Conservation (phyloP, 2,888 invertebrate genomes). For the Rhorus exstirpatorius region DNA sequence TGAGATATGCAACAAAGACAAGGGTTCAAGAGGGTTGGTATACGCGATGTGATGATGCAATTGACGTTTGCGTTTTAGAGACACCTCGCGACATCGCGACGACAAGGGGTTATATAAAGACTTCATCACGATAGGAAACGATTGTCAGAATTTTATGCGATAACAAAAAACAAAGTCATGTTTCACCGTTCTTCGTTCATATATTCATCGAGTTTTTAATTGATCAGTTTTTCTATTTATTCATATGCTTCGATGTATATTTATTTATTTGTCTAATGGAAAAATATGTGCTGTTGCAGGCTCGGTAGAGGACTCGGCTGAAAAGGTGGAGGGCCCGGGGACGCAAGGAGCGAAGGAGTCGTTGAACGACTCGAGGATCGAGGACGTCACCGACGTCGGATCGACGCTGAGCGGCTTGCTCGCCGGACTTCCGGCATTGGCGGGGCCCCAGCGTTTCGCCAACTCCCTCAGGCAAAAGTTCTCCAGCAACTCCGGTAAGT, state of each 20-base stretch:
- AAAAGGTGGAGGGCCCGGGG: slow-evolving; percentile 86
- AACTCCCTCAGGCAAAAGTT: slow-evolving; percentile 84
- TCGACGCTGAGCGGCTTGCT: slow-evolving; percentile 84
- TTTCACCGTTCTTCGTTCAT: too few relatives aligned
- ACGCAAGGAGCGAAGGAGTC: slow-evolving; percentile 84
- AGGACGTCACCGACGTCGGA: slow-evolving; percentile 81
- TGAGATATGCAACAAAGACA: slow-evolving; percentile 62
- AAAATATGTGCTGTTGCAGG: slow-evolving; percentile 72
- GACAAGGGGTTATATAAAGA: slow-evolving; percentile 52
- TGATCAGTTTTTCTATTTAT: not conserved
- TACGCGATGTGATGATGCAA: slow-evolving; percentile 38
- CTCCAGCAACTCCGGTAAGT: slow-evolving; percentile 84
- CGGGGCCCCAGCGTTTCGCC: slow-evolving; percentile 85
- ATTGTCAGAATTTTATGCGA: not conserved
- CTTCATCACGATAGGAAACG: slow-evolving; percentile 19
- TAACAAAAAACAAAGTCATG: not conserved
- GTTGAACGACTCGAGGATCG: slow-evolving; percentile 83
- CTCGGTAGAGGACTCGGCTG: slow-evolving; percentile 83
- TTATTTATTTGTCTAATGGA: slow-evolving; percentile 14
- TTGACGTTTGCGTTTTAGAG: slow-evolving; percentile 49
- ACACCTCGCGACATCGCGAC: slow-evolving; percentile 54
- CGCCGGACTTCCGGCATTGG: slow-evolving; percentile 84
- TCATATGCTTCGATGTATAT: not conserved
- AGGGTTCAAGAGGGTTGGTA: slow-evolving; percentile 39
- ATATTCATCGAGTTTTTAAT: too few relatives aligned